These are phyloP conservation scores for Noctua janthe DNA, from an alignment of 2,888 invertebrate species.

Conservation along the genomic window DNA sequence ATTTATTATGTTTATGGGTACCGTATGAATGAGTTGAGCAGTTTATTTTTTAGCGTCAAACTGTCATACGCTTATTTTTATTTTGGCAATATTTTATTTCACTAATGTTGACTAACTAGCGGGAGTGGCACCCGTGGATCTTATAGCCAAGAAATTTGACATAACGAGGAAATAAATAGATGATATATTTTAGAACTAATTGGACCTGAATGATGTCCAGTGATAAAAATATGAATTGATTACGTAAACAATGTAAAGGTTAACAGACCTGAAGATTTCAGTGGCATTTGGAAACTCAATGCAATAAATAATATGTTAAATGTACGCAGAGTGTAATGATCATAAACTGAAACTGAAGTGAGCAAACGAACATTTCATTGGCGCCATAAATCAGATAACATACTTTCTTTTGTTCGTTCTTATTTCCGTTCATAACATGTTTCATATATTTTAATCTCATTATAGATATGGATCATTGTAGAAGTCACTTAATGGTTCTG, in stretches of 20 bases:
- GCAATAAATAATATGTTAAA: constrained; percentile 42
- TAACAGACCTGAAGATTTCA: constrained; percentile 7
- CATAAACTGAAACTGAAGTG: constrained; percentile 38
- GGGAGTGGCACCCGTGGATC: constrained; percentile 25
- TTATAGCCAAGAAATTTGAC: constrained; percentile 42
- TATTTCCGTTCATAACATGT: constrained; percentile 21
- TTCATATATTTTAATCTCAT: constrained; percentile 8
- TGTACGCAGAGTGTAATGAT: constrained; percentile 38
- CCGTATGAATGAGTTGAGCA: constrained; percentile 57
- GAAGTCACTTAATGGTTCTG: neutral
- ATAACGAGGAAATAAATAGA: constrained; percentile 30
- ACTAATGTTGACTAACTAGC: constrained; percentile 55
- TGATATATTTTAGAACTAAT: constrained; percentile 28
- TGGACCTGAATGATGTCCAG: constrained; percentile 1
- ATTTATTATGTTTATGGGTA: constrained; percentile 64
- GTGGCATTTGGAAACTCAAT: constrained; percentile 3
- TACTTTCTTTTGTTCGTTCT: constrained; percentile 43
- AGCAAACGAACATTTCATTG: constrained; percentile 55
- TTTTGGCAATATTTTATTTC: constrained; percentile 55
- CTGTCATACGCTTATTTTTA: constrained; percentile 55
- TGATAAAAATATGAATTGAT: constrained; percentile 51
- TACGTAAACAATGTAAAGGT: constrained; percentile 21
- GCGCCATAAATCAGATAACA: constrained; percentile 46
- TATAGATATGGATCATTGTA: neutral
- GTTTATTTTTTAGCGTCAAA: constrained; percentile 55